Base-by-base conservation (phyloP, 2,797 vertebrate species). In the Oreortyx pictus region DNA sequence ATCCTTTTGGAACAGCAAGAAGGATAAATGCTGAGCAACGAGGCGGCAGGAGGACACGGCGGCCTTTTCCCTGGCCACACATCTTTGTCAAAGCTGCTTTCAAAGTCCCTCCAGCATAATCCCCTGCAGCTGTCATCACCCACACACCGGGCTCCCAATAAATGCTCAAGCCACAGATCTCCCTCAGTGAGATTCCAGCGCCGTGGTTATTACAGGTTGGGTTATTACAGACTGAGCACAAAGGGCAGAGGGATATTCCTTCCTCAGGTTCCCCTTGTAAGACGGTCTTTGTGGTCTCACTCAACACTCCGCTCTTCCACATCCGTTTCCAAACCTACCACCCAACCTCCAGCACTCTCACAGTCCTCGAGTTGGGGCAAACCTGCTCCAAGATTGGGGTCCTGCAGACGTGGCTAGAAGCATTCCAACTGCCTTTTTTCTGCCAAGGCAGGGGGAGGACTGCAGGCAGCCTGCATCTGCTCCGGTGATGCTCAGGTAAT, bases 91-190 rank as follows among this genome's bases (percentile, higher is more conserved):
- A 64, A 86, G 77, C 49, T 79, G 78, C 22, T 86, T 75, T 14
- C 41, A 7, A 72, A 61, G 91, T 39, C 35, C 82, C 65, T 85
- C 70, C 70, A 76, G 37, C 27, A 39, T 25, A 91, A 90, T 52
- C 41, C 77, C 59, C 73, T 71, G 50, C 72, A 95, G 89, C 89
- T 95, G 89, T 93, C 92, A 94, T 82, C 88, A 95, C 79, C 83
- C 85, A 70, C 81, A 86, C 61, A 72, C 72, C 62, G 65, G 88
- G 84, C 77, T 27, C 86, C 44, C 49, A 71, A 82, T 66, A 89
- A 91, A 93, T 4, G 12, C 64, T 80, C 33, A 44, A 62, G 80
- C 47, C 89, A 82, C 60, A 85, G 23, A 86, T 67, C 50, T 91
- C 83, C 88, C 70, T 57, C 5, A 12, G 43, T 22, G 71, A 68